Evolutionary conservation across 2,797 vertebrate species (phyloP).

Genomic region (Coregonus ussuriensis): DNA sequence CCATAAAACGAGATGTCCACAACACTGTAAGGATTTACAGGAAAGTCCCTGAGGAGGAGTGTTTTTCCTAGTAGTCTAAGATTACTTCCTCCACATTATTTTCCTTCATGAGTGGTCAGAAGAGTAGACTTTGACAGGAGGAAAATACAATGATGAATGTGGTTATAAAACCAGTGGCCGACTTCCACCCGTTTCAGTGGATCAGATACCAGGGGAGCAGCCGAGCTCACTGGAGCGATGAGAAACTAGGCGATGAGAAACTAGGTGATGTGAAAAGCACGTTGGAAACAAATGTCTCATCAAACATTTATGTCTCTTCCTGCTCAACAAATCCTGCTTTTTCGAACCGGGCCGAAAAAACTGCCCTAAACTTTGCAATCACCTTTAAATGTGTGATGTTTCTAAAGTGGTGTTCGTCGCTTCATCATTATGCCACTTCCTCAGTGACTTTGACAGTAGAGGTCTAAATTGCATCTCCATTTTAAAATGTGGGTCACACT

Average conservation of each 20-base stretch:
- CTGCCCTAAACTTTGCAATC: conserved; percentile 10
- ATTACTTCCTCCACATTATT: background rate
- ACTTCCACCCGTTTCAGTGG: conserved; percentile 63
- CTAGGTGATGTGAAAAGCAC: conserved; percentile 43
- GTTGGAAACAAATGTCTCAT: conserved; percentile 51
- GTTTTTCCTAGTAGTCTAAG: background rate
- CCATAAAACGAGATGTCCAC: background rate
- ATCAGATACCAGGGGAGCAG: conserved; percentile 55
- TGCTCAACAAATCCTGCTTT: conserved; percentile 9
- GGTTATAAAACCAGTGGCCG: conserved; percentile 57
- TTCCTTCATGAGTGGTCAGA: conserved; percentile 31
- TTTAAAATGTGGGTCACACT: conserved; percentile 39
- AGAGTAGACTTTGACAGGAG: conserved; percentile 20
- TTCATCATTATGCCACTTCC: conserved; percentile 26
- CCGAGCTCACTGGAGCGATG: conserved; percentile 42
- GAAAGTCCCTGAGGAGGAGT: background rate
- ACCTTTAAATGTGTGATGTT: conserved; percentile 26
- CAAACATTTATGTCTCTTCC: conserved; percentile 41
- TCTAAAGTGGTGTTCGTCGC: conserved; percentile 31
- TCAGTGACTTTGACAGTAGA: conserved; percentile 37
- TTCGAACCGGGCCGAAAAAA: conserved; percentile 28
- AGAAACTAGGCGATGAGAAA: conserved; percentile 6
- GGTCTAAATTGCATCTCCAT: conserved; percentile 56
- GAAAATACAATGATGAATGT: conserved; percentile 61
- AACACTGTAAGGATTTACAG: background rate